phyloP scores from a whole-genome alignment of 2,888 invertebrate species.

The Andrena praecox region DNA sequence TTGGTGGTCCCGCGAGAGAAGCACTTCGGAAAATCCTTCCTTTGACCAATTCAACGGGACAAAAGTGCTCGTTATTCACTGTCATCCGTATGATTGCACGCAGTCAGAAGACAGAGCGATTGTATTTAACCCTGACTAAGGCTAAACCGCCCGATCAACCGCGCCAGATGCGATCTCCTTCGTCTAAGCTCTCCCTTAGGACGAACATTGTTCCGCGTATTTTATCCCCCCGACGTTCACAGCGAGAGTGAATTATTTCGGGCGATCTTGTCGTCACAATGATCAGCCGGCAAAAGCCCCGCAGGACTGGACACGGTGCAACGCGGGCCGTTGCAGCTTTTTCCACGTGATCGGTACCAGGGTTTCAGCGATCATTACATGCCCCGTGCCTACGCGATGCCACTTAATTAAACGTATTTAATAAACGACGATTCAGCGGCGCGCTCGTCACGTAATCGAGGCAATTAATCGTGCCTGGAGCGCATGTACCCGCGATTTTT shows the following conservation, averaged over 20 bases:
- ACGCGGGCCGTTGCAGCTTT: constrained; percentile 18
- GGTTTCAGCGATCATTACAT: constrained; percentile 62
- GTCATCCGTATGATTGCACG: constrained; percentile 50
- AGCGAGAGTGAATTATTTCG: constrained; percentile 52
- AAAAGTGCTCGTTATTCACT: constrained; percentile 41
- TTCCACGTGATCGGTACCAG: constrained; percentile 34
- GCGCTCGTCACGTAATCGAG: constrained; percentile 66
- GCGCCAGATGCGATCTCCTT: constrained; percentile 11
- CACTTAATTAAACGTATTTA: constrained; percentile 66
- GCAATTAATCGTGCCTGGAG: constrained; percentile 66
- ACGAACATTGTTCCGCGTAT: constrained; percentile 41
- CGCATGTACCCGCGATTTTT: constrained; percentile 36
- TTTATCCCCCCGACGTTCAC: constrained; percentile 33
- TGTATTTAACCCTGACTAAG: constrained; percentile 10
- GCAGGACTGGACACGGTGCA: background rate
- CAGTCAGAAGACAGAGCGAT: constrained; percentile 14
- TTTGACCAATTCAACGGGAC: constrained; percentile 24
- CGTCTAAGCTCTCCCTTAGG: background rate
- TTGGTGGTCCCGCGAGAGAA: constrained; percentile 25
- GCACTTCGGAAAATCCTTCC: constrained; percentile 5
- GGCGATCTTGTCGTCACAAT: constrained; percentile 53
- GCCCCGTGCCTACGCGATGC: constrained; percentile 56
- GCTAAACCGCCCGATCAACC: background rate
- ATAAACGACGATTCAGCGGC: constrained; percentile 65
- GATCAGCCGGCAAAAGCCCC: constrained; percentile 45